Percentiles rank a stretch among this genome's conserved stretches.
Conservation (phyloP, 2,113 vertebrate species). For the Phainopepla nitens region DNA sequence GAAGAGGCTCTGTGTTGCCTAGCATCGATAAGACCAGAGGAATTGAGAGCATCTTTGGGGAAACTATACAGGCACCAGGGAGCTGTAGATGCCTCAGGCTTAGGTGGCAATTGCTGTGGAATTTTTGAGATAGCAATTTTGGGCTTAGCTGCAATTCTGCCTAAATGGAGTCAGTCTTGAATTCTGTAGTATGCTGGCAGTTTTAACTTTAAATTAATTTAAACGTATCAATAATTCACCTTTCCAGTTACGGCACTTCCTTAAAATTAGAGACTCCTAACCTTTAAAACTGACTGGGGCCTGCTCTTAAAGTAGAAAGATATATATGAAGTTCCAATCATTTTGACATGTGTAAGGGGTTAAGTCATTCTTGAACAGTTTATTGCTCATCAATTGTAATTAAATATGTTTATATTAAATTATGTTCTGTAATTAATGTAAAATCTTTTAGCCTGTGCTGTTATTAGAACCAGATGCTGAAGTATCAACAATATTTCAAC, state of each 20-base stretch:
- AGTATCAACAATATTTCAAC: constrained; percentile 84
- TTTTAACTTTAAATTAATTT: too few relatives aligned
- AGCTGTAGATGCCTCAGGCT: constrained; percentile 13
- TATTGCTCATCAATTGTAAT: constrained; percentile 85
- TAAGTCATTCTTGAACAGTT: constrained; percentile 82
- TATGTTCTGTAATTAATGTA: constrained; percentile 84
- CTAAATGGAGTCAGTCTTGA: background rate
- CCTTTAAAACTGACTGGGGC: background rate
- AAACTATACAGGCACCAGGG: background rate
- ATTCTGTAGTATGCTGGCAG: background rate
- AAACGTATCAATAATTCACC: background rate
- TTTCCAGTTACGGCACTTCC: background rate
- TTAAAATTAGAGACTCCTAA: background rate
- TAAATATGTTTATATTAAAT: constrained; percentile 90
- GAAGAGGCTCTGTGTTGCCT: background rate
- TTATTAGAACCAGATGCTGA: constrained; percentile 84
- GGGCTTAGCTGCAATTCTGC: constrained; percentile 22
- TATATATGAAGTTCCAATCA: constrained; percentile 39
- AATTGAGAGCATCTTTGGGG: background rate
- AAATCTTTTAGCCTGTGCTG: constrained; percentile 79
- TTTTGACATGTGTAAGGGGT: constrained; percentile 74
- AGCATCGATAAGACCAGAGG: background rate
- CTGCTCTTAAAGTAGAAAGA: constrained; percentile 27
- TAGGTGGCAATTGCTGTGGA: background rate
- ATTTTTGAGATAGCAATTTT: constrained; percentile 37